Evolutionary conservation across 2,113 vertebrate genomes (phyloP), one percentile per base, ranked within the genome.

Genomic region (Kobus ellipsiprymnus): DNA sequence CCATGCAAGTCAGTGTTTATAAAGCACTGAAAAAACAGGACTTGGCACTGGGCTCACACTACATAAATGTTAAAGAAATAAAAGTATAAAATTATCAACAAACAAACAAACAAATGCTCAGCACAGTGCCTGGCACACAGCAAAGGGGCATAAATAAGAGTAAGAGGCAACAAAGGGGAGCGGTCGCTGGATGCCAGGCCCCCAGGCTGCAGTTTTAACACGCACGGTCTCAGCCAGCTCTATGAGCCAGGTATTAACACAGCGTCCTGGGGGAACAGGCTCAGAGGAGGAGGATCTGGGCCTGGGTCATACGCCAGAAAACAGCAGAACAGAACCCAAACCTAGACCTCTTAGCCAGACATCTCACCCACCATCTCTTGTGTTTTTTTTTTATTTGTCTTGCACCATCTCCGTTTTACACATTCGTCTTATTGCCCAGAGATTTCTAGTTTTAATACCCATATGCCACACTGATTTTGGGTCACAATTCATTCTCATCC

Each of bases 21-120:
- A 4, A 62, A 50, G 25, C 1, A 2, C 62, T 91, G 25, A 33
- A 46, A 57, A 36, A 52, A 4, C 17, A 71, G 17, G 60, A 27
- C 6, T 36, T 6, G 83, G 54, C 30, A 16, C 1, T 3, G 1
- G 87, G 84, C 40, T 62, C 3, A 1, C 0, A 14, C n/a, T n/a
- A 46, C 7, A 25, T 3, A 19, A 14, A 48, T 3, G 7, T 21
- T 95, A 50, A 81, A 71, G 44, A 55, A 94, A 50, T 5, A 44
- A 91, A 91, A 0, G 5, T 40, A 23, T 14, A 44, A 55, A 92
- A 40, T 3, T 3, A 59, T 48, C 33, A 74, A 62, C 23, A 59
- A 77, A 59, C 57, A 19, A 54, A 46, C 40, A 60, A 59, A 71
- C 19, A 25, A 89, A 46, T 9, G 81, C 36, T 90, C 29, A 40